Evolutionary conservation across 30 jellyfish, hydroid and myxozoan genomes (phyloP).

Genomic region (Pseudorhiza aurosa): DNA sequence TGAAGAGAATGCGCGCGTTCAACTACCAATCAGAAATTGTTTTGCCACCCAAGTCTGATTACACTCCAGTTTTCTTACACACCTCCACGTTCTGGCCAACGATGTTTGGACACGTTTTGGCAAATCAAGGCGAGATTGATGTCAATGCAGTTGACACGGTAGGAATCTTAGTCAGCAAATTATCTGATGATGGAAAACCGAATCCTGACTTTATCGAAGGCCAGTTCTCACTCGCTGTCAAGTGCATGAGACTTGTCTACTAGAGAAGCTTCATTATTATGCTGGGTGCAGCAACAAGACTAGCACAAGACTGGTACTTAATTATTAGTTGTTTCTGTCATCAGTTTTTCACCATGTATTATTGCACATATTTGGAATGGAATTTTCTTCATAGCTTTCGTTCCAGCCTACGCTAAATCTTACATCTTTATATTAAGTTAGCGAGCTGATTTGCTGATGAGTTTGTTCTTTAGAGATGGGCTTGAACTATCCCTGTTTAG

Average conservation of each 20-base stretch:
- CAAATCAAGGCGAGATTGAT: constrained; percentile 85
- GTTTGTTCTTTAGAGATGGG: too few relatives aligned
- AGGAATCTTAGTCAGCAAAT: constrained; percentile 85
- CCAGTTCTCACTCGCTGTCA: constrained; percentile 69
- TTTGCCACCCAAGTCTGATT: constrained; percentile 67
- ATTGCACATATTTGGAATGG: too few relatives aligned
- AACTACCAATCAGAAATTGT: constrained; percentile 89
- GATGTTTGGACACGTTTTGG: constrained; percentile 92
- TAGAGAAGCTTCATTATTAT: too few relatives aligned
- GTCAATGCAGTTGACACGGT: constrained; percentile 71
- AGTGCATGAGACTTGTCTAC: constrained; percentile 31
- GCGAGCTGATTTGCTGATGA: too few relatives aligned
- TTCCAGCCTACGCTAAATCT: too few relatives aligned
- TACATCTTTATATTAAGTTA: too few relatives aligned
- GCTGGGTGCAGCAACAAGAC: too few relatives aligned
- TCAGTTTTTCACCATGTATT: too few relatives aligned
- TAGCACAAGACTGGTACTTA: too few relatives aligned
- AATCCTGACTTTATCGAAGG: constrained; percentile 91
- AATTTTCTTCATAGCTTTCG: too few relatives aligned
- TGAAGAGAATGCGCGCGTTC: constrained; percentile 82
- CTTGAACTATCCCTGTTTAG: too few relatives aligned
- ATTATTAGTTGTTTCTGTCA: too few relatives aligned
- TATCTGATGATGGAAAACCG: constrained; percentile 82
- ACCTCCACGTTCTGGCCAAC: constrained; percentile 96
- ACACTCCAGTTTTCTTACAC: constrained; percentile 55